These are phyloP conservation scores for Stenoptilia bipunctidactyla DNA, from an alignment of 2,888 invertebrate species.

Conservation along the genomic window DNA sequence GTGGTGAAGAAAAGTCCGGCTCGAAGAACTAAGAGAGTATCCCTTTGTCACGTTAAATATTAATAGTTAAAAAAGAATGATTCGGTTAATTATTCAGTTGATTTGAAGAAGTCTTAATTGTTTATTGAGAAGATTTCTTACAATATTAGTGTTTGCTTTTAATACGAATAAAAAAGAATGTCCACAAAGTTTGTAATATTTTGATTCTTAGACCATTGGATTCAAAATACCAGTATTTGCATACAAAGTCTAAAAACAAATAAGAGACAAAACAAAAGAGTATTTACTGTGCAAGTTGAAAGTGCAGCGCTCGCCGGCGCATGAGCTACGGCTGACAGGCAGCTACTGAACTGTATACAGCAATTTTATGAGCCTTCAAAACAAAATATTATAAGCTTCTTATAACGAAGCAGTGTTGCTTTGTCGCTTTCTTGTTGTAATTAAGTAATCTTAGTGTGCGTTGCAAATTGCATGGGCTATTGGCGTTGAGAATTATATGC, in stretches of 20 bases:
- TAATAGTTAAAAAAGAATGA: too few species aligned
- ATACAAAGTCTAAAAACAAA: slow-evolving; percentile 5
- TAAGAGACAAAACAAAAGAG: too few species aligned
- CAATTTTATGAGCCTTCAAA: slow-evolving; percentile 10
- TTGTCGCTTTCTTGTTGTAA: slow-evolving; percentile 4
- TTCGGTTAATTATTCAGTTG: too few species aligned
- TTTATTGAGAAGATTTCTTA: too few species aligned
- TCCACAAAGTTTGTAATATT: too few species aligned
- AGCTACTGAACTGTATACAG: slow-evolving; percentile 10
- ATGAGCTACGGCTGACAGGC: slow-evolving; percentile 8
- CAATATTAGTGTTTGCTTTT: too few species aligned
- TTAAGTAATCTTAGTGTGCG: slow-evolving; percentile 2
- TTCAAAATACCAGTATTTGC: slow-evolving; percentile 4
- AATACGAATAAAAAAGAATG: too few species aligned
- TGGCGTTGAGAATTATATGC: background rate
- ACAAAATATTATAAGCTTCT: slow-evolving; percentile 9
- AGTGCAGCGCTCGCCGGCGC: too few species aligned
- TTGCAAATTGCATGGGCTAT: background rate
- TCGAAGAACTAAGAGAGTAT: slow-evolving; percentile 27
- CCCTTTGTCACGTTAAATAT: slow-evolving; percentile 20
- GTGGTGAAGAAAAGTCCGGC: slow-evolving; percentile 36
- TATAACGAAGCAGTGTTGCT: slow-evolving; percentile 6
- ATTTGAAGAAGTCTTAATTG: too few species aligned
- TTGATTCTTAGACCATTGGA: too few species aligned
- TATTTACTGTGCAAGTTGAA: too few species aligned